Evolutionary conservation across 1,140 invertebrate genomes (phyloP).

Genomic region (Maconellicoccus hirsutus): DNA sequence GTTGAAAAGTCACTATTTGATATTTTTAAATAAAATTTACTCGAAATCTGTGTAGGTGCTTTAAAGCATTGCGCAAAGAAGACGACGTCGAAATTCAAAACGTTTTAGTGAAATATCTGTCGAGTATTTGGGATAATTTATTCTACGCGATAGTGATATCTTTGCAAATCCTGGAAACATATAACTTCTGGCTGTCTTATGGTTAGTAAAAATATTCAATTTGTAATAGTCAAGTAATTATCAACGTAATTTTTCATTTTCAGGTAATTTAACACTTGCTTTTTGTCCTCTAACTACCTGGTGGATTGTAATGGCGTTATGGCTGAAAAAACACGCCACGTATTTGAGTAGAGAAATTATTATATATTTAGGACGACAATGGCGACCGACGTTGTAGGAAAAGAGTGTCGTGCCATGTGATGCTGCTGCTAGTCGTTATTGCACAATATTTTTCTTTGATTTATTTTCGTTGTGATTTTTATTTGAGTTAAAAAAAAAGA

Average conservation of each 20-base stretch:
- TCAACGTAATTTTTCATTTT: not conserved
- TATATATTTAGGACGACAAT: not conserved
- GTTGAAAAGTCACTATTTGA: not conserved
- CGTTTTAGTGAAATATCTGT: not conserved
- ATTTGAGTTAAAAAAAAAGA: no score
- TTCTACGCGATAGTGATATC: not conserved
- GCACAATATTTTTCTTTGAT: not conserved
- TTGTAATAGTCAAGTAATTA: not conserved
- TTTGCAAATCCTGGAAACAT: not conserved
- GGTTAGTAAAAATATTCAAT: not conserved
- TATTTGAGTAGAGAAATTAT: not conserved
- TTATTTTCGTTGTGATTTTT: no score
- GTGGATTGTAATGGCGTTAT: constrained; percentile 12
- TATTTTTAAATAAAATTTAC: not conserved
- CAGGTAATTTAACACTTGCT: not conserved
- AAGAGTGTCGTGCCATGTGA: not conserved
- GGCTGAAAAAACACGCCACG: not conserved
- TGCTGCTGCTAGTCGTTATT: not conserved
- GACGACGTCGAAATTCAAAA: not conserved
- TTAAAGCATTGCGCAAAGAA: not conserved
- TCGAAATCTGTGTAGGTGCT: not conserved
- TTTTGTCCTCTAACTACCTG: not conserved
- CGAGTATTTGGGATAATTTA: not conserved
- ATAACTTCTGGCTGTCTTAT: not conserved
- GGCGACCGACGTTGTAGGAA: not conserved